Evolutionary conservation across 1,140 invertebrate genomes (phyloP), one percentile per base, ranked within the genome.

Genomic region (Macrobrachium nipponense): DNA sequence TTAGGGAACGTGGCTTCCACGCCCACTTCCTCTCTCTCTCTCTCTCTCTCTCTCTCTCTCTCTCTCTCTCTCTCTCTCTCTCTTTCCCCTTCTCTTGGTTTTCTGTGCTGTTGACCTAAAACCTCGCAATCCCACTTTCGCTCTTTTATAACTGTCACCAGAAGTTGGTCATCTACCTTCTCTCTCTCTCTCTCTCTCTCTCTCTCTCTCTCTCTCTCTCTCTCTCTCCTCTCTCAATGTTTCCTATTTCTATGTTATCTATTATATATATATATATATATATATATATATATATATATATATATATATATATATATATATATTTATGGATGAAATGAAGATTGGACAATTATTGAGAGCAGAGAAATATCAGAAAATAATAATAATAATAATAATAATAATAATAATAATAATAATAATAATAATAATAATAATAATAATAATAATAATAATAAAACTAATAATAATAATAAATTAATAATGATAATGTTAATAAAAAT

Each of bases 41-140:
- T 36, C 27, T 36, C 27, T 36, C 27, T 36, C 27, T 36, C 27
- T 36, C 27, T 36, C 27, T 36, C 27, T 36, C 27, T 23, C 43
- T 72, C 68, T 72, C 43, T 72, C 15, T 72, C 20, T 72, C 68
- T 18, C 43, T 20, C 68, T 72, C 68, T 72, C 43, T 20, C 66
- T 70, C 43, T 72, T 0, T 72, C 43, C 5, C 23, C 4, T 20
- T 20, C 43, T 72, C 17, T 43, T 20, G 27, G 5, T 43, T 18
- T 72, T 11, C 43, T 43, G 27, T 23, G 5, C 20, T n/a, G 14
- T 8, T 72, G 20, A 36, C 23, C 17, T 36, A 36, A 23, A 36
- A 23, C 14, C 14, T 72, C 15, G 27, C 6, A 11, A 12, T 72
- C 3, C 23, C 27, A 20, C 20, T 72, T 0, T 11, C n/a, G 0